Evolutionary conservation across 2,113 vertebrate species (phyloP).

Genomic region (Gavialis gangeticus): DNA sequence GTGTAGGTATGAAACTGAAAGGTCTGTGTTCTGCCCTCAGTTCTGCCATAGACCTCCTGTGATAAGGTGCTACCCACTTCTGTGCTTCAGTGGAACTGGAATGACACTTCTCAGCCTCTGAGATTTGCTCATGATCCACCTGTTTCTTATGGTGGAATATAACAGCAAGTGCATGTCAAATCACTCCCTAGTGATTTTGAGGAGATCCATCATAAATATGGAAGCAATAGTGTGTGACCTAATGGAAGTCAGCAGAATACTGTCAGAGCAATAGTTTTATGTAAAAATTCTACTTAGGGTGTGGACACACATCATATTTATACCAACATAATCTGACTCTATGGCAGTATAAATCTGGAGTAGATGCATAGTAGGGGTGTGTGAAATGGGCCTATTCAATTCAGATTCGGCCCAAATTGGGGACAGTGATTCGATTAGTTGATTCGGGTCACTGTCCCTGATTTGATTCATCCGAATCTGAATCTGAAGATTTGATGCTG

Average conservation of each 20-base stretch:
- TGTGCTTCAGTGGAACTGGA: neutral
- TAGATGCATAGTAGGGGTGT: too few relatives aligned
- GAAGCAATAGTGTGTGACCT: neutral
- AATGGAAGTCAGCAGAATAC: neutral
- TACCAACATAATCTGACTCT: too few relatives aligned
- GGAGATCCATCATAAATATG: neutral
- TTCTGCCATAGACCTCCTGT: neutral
- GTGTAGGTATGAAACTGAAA: neutral
- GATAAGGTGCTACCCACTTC: neutral
- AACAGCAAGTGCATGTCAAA: neutral
- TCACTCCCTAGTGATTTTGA: neutral
- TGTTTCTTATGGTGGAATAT: neutral
- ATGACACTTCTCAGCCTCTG: neutral
- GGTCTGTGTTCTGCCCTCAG: neutral
- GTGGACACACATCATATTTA: too few relatives aligned
- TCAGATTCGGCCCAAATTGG: too few relatives aligned
- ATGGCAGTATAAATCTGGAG: too few relatives aligned
- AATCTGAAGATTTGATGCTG: too few relatives aligned
- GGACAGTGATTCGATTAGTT: too few relatives aligned
- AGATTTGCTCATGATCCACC: neutral
- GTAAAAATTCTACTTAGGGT: neutral
- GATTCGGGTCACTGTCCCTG: too few relatives aligned
- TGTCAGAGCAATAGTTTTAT: neutral
- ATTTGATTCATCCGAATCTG: too few relatives aligned
- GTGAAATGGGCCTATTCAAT: too few relatives aligned